phyloP scores from a whole-genome alignment of 1,140 invertebrate genomes.

The Heliconius hewitsoni region DNA sequence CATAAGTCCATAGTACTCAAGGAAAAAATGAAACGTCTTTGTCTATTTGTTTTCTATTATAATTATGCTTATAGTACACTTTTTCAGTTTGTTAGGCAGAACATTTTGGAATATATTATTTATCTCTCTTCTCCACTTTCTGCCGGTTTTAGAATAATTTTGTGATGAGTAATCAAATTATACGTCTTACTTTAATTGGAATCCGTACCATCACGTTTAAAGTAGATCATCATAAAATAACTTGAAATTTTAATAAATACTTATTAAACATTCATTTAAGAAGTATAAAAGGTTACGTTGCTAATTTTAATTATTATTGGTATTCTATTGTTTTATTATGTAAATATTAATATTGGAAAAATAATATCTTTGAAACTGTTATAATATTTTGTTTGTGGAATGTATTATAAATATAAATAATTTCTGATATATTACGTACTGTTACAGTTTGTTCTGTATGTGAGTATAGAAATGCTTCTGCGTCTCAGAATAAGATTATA shows the following conservation, averaged over 20 bases:
- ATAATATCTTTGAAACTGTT: background rate
- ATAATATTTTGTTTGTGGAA: background rate
- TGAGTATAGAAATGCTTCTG: background rate
- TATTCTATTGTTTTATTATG: background rate
- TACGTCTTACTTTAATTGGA: too few relatives aligned
- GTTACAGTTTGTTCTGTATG: background rate
- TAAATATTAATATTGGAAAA: background rate
- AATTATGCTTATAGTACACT: background rate
- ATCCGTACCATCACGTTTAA: too few relatives aligned
- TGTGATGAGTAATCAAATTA: too few relatives aligned
- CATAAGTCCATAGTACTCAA: background rate
- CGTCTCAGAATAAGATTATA: background rate
- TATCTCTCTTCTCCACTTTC: too few relatives aligned
- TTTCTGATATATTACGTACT: background rate
- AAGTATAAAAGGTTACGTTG: too few relatives aligned
- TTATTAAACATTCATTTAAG: too few relatives aligned
- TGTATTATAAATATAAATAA: too few relatives aligned
- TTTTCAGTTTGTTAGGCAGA: too few relatives aligned
- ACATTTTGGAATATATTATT: too few relatives aligned
- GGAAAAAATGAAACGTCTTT: background rate
- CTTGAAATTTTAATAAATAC: too few relatives aligned
- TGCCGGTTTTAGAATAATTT: too few relatives aligned
- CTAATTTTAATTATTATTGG: background rate
- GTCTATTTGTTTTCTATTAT: slow-evolving; percentile 1
- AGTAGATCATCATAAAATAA: too few relatives aligned